Conservation (phyloP, 2,888 invertebrate genomes). For the Aphelenchoides bicaudatus region DNA sequence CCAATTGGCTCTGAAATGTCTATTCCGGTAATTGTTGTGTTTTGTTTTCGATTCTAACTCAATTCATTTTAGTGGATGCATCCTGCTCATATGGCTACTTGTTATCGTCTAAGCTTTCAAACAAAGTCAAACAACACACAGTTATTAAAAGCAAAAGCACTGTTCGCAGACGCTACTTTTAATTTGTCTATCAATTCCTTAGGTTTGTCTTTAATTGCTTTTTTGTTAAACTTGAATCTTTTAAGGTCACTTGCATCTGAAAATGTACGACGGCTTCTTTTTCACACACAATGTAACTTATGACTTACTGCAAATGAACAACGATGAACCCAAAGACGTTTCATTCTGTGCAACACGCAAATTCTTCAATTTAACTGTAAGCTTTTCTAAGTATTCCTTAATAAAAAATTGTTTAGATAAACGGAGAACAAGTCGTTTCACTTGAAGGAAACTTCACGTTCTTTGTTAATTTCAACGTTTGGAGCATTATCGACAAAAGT, state of each 20-base stretch:
- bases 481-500: conserved; percentile 53
- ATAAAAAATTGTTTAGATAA: conserved; percentile 35
- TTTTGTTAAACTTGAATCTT: not conserved
- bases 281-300: conserved; percentile 45
- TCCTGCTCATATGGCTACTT: conserved; percentile 52
- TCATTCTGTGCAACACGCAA: conserved; percentile 50
- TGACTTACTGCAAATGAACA: conserved; percentile 36
- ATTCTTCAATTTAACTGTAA: conserved; percentile 44
- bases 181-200: conserved; percentile 46
- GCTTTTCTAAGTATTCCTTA: not conserved
- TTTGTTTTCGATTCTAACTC: not conserved
- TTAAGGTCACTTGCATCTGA: conserved; percentile 43
- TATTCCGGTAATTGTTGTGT: too few species aligned
- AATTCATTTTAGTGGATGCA: conserved; percentile 44
- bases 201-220: conserved; percentile 30
- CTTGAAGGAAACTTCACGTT: conserved; percentile 57
- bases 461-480: conserved; percentile 53
- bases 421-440: conserved; percentile 43
- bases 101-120: conserved; percentile 50
- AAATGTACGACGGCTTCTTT: conserved; percentile 52
- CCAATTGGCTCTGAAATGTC: conserved; percentile 49
- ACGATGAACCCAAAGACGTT: conserved; percentile 54
- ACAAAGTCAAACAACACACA: conserved; percentile 41
- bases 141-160: conserved; percentile 44
- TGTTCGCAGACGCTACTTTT: conserved; percentile 55